Evolutionary conservation across 2,797 vertebrate species (phyloP).

Genomic region (Agapornis canus): DNA sequence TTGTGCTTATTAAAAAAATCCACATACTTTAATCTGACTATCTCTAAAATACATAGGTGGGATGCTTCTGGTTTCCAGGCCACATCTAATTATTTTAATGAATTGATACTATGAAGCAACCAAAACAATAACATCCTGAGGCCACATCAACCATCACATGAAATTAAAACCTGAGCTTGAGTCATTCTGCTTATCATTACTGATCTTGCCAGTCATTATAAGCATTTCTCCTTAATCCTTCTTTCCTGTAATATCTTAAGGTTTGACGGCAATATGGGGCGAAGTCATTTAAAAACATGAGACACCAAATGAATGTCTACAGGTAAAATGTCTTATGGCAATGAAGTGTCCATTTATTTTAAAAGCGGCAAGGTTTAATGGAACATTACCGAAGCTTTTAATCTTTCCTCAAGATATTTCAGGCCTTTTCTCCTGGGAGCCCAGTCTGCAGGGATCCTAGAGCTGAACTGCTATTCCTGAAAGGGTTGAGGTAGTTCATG

Average conservation of each 20-base stretch:
- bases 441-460: constrained; percentile 30
- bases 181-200: constrained; percentile 8
- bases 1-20: constrained; percentile 33
- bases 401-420: constrained; percentile 71
- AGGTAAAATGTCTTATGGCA: constrained; percentile 57
- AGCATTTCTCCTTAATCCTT: constrained; percentile 21
- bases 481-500: constrained; percentile 18
- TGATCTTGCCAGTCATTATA: constrained; percentile 1
- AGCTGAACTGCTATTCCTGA: constrained; percentile 57
- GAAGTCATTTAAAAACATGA: constrained; percentile 64
- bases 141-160: constrained; percentile 13
- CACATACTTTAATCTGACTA: constrained; percentile 8
- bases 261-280: constrained; percentile 48
- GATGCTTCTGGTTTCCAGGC: constrained; percentile 21
- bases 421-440: constrained; percentile 56
- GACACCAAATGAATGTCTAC: constrained; percentile 40
- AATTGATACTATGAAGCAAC: constrained; percentile 2
- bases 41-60: constrained; percentile 30
- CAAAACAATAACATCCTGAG: constrained; percentile 19
- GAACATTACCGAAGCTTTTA: constrained; percentile 77
- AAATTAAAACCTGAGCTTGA: constrained; percentile 33
- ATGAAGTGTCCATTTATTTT: constrained; percentile 69
- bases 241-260: constrained; percentile 62
- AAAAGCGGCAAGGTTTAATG: constrained; percentile 70
- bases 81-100: constrained; percentile 42